Evolutionary conservation across 2,113 vertebrate genomes (phyloP).

Genomic region (Bambusicola thoracicus): DNA sequence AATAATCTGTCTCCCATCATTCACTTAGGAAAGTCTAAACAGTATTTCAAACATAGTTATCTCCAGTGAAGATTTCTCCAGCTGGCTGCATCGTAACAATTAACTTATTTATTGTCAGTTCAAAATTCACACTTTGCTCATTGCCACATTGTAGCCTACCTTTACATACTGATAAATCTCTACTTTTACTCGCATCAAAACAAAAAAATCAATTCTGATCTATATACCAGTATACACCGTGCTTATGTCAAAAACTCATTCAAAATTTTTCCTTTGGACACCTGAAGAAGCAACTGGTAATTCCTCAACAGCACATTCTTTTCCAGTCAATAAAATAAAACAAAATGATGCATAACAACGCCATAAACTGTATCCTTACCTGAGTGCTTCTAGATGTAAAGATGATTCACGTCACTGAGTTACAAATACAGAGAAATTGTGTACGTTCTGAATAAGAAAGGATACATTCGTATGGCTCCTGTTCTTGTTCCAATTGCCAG

Average conservation of each 20-base stretch:
- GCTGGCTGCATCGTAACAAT: background rate
- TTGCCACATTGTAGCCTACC: background rate
- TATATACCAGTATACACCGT: background rate
- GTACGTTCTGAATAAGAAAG: conserved; percentile 76
- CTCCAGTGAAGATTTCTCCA: background rate
- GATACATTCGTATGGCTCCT: conserved; percentile 98
- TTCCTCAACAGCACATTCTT: background rate
- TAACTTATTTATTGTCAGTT: background rate
- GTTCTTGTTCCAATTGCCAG: conserved; percentile 93
- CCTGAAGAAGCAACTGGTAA: background rate
- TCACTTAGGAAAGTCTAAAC: background rate
- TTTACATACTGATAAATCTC: background rate
- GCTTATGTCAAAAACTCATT: background rate
- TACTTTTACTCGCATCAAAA: background rate
- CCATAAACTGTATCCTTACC: conserved; percentile 60
- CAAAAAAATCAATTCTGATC: background rate
- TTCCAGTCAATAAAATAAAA: background rate
- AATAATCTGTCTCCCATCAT: background rate
- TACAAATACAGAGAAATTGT: conserved; percentile 21
- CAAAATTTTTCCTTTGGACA: background rate
- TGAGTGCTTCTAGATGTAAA: background rate
- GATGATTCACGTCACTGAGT: background rate
- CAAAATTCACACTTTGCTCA: background rate
- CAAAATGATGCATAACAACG: background rate
- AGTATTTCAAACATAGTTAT: background rate